These are phyloP conservation scores for Ptilonorhynchus violaceus DNA, from an alignment of 2,113 vertebrate species.

Conservation along the genomic window DNA sequence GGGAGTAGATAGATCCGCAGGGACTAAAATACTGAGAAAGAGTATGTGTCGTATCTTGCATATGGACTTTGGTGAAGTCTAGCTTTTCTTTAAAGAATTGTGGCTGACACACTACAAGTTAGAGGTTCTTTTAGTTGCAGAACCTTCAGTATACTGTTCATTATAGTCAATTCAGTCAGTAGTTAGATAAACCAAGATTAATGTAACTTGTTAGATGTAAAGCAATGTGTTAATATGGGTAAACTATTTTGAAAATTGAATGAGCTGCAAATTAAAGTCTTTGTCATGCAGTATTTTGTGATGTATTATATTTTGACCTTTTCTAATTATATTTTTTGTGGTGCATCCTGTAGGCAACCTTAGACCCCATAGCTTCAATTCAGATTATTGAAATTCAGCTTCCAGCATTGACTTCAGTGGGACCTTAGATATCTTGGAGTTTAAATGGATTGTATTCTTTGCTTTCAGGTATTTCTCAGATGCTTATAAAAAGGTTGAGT, in stretches of 20 bases:
- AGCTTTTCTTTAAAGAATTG: neutral
- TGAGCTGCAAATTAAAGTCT: neutral
- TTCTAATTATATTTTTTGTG: neutral
- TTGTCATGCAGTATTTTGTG: neutral
- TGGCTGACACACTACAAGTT: neutral
- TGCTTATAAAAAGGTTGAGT: neutral
- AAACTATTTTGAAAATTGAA: neutral
- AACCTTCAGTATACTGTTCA: neutral
- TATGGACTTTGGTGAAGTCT: neutral
- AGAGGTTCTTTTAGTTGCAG: neutral
- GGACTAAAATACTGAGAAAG: neutral
- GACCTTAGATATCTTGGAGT: neutral
- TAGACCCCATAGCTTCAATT: neutral
- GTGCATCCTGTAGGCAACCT: neutral
- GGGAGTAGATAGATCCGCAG: neutral
- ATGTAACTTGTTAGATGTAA: neutral
- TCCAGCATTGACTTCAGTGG: neutral
- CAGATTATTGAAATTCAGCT: neutral
- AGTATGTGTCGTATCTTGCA: neutral
- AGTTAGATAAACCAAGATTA: neutral
- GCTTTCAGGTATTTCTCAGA: neutral
- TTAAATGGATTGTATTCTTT: neutral
- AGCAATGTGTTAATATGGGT: neutral
- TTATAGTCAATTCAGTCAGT: neutral
- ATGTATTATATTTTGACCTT: neutral